Percentiles rank a stretch among this genome's conserved stretches.
phyloP scores from a whole-genome alignment of 2,113 vertebrate species.

The Thalassoma bifasciatum region DNA sequence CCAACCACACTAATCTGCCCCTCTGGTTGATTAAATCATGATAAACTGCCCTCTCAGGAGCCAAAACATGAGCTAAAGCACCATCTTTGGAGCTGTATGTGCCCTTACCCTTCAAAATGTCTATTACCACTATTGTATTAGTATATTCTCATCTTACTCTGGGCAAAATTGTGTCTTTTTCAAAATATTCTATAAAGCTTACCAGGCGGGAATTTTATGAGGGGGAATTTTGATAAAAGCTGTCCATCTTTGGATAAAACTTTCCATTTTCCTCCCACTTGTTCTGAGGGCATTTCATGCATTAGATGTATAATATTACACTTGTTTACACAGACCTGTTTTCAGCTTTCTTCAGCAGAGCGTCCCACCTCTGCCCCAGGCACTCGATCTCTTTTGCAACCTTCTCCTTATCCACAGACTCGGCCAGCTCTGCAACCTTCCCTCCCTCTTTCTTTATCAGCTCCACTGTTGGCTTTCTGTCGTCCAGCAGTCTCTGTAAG shows the following conservation, averaged over 20 bases:
- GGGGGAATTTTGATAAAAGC: neutral
- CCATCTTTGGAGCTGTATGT: too few species aligned
- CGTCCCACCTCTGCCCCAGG: constrained; percentile 92
- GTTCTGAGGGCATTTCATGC: neutral
- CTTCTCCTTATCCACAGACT: constrained; percentile 91
- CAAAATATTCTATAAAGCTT: neutral
- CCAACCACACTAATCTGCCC: too few species aligned
- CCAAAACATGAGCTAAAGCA: too few species aligned
- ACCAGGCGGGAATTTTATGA: too few species aligned
- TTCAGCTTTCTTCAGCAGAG: constrained; percentile 93
- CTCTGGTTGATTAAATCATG: too few species aligned
- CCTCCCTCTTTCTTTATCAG: constrained; percentile 94
- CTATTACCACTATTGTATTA: too few species aligned
- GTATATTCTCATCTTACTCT: neutral
- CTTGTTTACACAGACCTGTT: constrained; percentile 83
- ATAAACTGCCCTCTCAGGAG: too few species aligned
- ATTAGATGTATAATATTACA: constrained; percentile 7
- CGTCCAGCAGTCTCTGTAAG: constrained; percentile 93
- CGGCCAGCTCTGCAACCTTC: constrained; percentile 91
- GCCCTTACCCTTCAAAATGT: too few species aligned
- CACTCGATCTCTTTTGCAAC: constrained; percentile 90
- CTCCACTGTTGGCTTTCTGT: constrained; percentile 93
- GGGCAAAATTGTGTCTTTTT: neutral
- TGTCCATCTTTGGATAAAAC: neutral
- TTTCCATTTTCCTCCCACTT: neutral